Evolutionary conservation across 2,888 invertebrate species (phyloP).

Genomic region (Rhimphoctona megacephalus): DNA sequence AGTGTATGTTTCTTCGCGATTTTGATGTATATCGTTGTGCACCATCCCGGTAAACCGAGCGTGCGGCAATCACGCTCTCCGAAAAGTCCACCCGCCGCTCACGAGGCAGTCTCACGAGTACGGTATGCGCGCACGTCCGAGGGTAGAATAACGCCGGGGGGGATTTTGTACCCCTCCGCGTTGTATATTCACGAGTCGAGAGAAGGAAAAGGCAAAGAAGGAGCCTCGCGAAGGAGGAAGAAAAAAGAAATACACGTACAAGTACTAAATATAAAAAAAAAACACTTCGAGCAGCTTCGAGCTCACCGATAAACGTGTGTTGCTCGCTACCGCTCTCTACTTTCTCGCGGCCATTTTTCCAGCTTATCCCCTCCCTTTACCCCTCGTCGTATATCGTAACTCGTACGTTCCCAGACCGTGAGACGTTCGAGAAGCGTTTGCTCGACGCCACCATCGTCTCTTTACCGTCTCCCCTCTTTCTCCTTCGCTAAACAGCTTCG

Average conservation of each 20-base stretch:
- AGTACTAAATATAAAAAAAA: constrained; percentile 3
- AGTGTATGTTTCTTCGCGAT: background rate
- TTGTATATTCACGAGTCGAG: constrained; percentile 19
- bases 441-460: constrained; percentile 80
- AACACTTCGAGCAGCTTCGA: constrained; percentile 32
- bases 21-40: constrained; percentile 28
- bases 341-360: constrained; percentile 83
- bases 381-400: constrained; percentile 86
- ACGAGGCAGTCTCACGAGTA: constrained; percentile 48
- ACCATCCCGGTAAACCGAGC: constrained; percentile 59
- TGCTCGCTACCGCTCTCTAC: constrained; percentile 79
- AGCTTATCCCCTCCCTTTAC: constrained; percentile 79
- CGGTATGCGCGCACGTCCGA: constrained; percentile 26
- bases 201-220: constrained; percentile 48
- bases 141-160: constrained; percentile 13
- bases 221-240: constrained; percentile 21
- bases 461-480: constrained; percentile 73
- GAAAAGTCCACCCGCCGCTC: constrained; percentile 58
- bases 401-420: constrained; percentile 77
- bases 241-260: constrained; percentile 17
- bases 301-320: constrained; percentile 67
- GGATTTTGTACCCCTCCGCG: constrained; percentile 20
- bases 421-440: constrained; percentile 42
- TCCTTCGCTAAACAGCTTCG: constrained; percentile 31
- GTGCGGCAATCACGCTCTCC: constrained; percentile 41